phyloP scores from a whole-genome alignment of 1,140 invertebrate species.

The Pseudomyrmex pallidus region DNA sequence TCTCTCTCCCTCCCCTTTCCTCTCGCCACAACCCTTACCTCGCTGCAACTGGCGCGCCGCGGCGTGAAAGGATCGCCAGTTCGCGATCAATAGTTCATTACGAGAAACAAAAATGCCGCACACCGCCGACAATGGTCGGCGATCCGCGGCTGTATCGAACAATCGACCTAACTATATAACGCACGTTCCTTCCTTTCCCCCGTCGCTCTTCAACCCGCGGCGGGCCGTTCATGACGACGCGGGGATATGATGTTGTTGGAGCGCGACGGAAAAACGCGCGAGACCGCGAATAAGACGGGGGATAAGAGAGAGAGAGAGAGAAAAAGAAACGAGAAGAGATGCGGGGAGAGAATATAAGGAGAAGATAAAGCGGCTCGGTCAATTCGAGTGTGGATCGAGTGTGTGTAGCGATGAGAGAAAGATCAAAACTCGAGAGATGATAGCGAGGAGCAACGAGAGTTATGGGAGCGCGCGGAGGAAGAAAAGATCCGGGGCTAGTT shows the following conservation, averaged over 20 bases:
- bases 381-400: constrained; percentile 56
- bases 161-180: constrained; percentile 72
- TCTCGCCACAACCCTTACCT: no score
- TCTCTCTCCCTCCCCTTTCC: not conserved
- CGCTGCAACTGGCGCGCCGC: constrained; percentile 1
- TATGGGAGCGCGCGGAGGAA: constrained; percentile 43
- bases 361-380: constrained; percentile 49
- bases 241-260: constrained; percentile 13
- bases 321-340: not conserved
- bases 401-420: constrained; percentile 17
- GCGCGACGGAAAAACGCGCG: constrained; percentile 35
- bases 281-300: not conserved
- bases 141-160: constrained; percentile 61
- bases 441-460: constrained; percentile 59
- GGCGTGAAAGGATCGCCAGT: constrained; percentile 75
- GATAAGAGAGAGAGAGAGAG: not conserved
- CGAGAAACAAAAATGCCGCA: constrained; percentile 77
- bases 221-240: constrained; percentile 12
- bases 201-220: constrained; percentile 17
- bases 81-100: constrained; percentile 80
- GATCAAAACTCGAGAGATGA: constrained; percentile 39
- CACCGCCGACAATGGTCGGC: constrained; percentile 68
- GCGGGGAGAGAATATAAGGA: constrained; percentile 15
- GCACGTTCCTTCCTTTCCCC: no score
- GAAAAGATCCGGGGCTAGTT: constrained; percentile 66